These are phyloP conservation scores for Hyposoter dolosus DNA, from an alignment of 2,888 invertebrate species.

Conservation along the genomic window DNA sequence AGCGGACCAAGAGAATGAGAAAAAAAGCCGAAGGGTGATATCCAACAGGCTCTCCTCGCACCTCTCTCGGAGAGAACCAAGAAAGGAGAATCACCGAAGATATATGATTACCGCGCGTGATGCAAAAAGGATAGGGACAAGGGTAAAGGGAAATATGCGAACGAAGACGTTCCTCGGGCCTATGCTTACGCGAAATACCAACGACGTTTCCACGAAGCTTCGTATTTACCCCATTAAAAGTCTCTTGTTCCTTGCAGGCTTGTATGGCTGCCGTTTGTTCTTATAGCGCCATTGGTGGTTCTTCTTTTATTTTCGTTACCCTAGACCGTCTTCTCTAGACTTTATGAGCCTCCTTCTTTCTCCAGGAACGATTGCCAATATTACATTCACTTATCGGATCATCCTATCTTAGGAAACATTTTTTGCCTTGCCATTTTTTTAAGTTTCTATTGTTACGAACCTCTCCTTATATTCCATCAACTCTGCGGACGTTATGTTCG, in stretches of 20 bases:
- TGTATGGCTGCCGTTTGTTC: slow-evolving; percentile 19
- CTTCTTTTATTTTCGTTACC: slow-evolving; percentile 18
- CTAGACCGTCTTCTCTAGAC: slow-evolving; percentile 11
- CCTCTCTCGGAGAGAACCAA: slow-evolving; percentile 13
- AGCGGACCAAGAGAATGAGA: background rate
- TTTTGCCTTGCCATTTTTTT: background rate
- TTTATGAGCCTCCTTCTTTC: slow-evolving; percentile 20
- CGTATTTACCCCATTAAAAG: slow-evolving; percentile 33
- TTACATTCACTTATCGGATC: slow-evolving; percentile 24
- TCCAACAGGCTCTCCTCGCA: slow-evolving; percentile 35
- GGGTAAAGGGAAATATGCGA: slow-evolving; percentile 39
- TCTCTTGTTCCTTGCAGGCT: slow-evolving; percentile 36
- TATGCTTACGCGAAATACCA: slow-evolving; percentile 50
- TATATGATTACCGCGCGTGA: slow-evolving; percentile 32
- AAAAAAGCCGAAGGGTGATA: slow-evolving; percentile 45
- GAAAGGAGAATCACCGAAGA: slow-evolving; percentile 54
- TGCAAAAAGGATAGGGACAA: slow-evolving; percentile 46
- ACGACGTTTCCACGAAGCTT: slow-evolving; percentile 63
- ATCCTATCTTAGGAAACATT: background rate
- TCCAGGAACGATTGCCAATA: slow-evolving; percentile 14
- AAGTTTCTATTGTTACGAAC: slow-evolving; percentile 1
- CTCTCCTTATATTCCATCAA: background rate
- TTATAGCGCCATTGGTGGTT: slow-evolving; percentile 6
- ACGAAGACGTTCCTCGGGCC: slow-evolving; percentile 46
- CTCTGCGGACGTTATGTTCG: background rate